Percentiles rank a stretch among this genome's conserved stretches.
These are phyloP conservation scores for Tupaia tana DNA, from an alignment of 2,113 vertebrate genomes.

Conservation along the genomic window DNA sequence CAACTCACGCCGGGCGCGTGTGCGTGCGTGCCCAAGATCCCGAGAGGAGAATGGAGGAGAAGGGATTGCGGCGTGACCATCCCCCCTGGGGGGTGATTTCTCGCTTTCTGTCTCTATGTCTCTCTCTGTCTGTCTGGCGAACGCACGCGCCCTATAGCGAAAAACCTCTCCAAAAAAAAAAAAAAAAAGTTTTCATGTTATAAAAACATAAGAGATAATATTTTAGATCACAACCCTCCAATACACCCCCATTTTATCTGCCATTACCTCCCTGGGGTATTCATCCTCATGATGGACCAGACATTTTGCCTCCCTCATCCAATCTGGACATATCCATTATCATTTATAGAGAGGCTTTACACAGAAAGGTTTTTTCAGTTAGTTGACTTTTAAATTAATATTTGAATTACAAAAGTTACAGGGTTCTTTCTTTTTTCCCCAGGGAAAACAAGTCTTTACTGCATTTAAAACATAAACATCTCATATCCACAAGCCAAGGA, in stretches of 20 bases:
- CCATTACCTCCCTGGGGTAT: neutral
- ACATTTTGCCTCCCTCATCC: neutral
- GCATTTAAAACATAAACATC: neutral
- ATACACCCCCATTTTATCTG: neutral
- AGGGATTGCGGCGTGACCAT: no score
- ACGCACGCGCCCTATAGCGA: no score
- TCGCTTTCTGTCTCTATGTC: no score
- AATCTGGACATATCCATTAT: neutral
- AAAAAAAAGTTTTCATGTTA: neutral
- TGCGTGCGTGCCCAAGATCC: no score
- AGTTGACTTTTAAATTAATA: constrained; percentile 2
- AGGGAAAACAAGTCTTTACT: neutral
- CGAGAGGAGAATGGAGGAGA: no score
- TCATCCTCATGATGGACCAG: neutral
- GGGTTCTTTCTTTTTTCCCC: no score
- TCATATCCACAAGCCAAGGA: neutral
- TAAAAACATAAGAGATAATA: neutral
- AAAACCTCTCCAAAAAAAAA: no score
- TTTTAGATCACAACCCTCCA: neutral
- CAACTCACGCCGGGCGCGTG: no score
- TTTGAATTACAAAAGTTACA: neutral
- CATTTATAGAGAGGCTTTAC: neutral
- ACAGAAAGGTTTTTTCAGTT: constrained; percentile 20
- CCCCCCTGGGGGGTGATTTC: no score
- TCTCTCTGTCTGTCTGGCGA: no score